These are phyloP conservation scores for Teleogryllus oceanicus DNA, from an alignment of 2,888 invertebrate genomes.

Conservation along the genomic window DNA sequence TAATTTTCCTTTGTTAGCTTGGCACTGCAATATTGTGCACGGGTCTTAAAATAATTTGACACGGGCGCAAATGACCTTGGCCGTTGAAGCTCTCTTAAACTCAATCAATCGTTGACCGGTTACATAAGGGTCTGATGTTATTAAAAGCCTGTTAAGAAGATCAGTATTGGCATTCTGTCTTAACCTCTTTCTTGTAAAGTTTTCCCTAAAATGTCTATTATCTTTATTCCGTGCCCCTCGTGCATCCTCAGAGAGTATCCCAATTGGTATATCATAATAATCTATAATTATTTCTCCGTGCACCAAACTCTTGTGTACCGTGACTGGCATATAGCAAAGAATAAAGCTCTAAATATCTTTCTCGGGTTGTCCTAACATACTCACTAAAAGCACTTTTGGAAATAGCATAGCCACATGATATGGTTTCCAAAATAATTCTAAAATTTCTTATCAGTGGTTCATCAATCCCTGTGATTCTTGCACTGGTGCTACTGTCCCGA, in stretches of 20 bases:
- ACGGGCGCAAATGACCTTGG: too few species aligned
- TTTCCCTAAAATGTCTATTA: conserved; percentile 25
- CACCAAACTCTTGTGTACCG: conserved; percentile 37
- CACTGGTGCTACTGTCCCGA: conserved; percentile 29
- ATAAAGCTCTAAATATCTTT: too few species aligned
- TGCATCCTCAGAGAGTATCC: conserved; percentile 39
- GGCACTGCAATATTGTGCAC: too few species aligned
- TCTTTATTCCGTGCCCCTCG: conserved; percentile 38
- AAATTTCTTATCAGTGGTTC: too few species aligned
- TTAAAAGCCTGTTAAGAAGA: conserved; percentile 20
- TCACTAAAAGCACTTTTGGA: neutral
- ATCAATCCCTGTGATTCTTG: conserved; percentile 37
- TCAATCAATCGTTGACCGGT: neutral
- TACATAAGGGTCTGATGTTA: neutral
- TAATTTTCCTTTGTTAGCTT: too few species aligned
- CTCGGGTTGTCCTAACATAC: too few species aligned
- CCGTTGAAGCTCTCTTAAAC: too few species aligned
- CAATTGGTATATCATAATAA: conserved; percentile 37
- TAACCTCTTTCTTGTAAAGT: conserved; percentile 30
- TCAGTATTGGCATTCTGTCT: conserved; percentile 28
- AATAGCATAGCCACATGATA: too few species aligned
- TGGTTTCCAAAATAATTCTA: too few species aligned
- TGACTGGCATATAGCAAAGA: too few species aligned
- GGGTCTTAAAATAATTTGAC: too few species aligned
- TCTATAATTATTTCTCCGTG: conserved; percentile 33